Evolutionary conservation across 2,113 vertebrate species (phyloP), one percentile per base, ranked within the genome.

Genomic region (Mellivora capensis): DNA sequence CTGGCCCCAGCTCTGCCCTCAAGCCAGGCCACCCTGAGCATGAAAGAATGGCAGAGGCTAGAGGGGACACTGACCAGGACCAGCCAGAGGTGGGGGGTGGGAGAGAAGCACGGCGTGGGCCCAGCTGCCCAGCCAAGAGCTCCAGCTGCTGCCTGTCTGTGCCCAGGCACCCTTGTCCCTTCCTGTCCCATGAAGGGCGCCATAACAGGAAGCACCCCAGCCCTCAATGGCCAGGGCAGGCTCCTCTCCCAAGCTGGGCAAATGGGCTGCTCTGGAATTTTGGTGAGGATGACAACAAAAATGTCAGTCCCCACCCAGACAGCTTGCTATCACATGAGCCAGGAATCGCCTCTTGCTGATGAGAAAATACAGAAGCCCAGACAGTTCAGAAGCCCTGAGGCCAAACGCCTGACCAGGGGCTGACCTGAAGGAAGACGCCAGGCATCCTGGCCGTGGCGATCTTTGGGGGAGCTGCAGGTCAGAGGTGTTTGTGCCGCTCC

Each of bases 101-200:
- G 67, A 44, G n/a, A 69, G 39, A 42, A 62, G 62, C 12, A 44
- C 13, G 62, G 39, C 2, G 4, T n/a, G 17, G 54, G 84, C 21
- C 44, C 12, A 1, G 15, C 34, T 6, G 42, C 25, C 20, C 20
- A 64, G 61, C 67, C 13, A 4, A 2, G 20, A 74, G 13, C 34
- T 59, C 4, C 2, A 64, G 77, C 15, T 39, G 49, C 29, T 14
- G 27, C 67, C 83, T 91, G 67, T 10, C 34, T 52, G 69, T 29
- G 57, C 23, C 62, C 49, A 47, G 31, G 64, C 10, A 34, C 39
- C 25, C 44, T 39, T 0, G 0, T 2, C 11, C 21, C 81, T 12
- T 7, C 29, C 81, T 29, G 62, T n/a, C 5, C 44, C 2, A 17
- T 20, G 74, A 31, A 86, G 29, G 34, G 44, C 34, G 25, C 31